Conservation (phyloP, 1,140 invertebrate species). For the Asobara japonica region DNA sequence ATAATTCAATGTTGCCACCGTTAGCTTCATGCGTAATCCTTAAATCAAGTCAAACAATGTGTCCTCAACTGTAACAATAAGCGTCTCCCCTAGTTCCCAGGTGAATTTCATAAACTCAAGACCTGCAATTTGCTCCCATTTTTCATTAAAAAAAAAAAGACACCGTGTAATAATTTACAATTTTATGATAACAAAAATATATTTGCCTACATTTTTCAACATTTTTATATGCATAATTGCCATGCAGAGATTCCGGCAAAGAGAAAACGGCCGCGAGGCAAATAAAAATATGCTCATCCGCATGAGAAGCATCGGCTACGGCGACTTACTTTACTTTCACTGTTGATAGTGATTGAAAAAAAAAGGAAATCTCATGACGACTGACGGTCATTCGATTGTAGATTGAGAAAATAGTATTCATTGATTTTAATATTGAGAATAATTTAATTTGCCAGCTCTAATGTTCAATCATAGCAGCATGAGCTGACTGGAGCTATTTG, state of each 20-base stretch:
- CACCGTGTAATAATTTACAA: neutral
- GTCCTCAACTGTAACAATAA: neutral
- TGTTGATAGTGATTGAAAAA: constrained; percentile 27
- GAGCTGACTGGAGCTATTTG: neutral
- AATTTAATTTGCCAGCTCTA: neutral
- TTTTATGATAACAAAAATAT: neutral
- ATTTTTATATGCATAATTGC: neutral
- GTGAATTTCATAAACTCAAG: neutral
- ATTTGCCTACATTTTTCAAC: neutral
- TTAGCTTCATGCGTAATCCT: neutral
- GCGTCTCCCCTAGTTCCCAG: neutral
- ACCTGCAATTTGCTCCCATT: neutral
- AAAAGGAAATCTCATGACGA: neutral
- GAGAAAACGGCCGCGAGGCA: constrained; percentile 31
- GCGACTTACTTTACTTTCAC: constrained; percentile 36
- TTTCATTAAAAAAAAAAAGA: neutral
- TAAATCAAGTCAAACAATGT: neutral
- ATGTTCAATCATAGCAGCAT: neutral
- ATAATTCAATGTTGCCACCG: neutral
- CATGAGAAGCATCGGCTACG: constrained; percentile 31
- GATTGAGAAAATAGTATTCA: neutral
- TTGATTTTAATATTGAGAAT: neutral
- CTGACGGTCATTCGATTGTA: neutral
- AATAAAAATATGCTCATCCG: constrained; percentile 36
- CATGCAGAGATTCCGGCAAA: constrained; percentile 6